Percentiles rank a stretch among this genome's conserved stretches.
phyloP scores from a whole-genome alignment of 2,888 invertebrate species.

The Arge pagana region DNA sequence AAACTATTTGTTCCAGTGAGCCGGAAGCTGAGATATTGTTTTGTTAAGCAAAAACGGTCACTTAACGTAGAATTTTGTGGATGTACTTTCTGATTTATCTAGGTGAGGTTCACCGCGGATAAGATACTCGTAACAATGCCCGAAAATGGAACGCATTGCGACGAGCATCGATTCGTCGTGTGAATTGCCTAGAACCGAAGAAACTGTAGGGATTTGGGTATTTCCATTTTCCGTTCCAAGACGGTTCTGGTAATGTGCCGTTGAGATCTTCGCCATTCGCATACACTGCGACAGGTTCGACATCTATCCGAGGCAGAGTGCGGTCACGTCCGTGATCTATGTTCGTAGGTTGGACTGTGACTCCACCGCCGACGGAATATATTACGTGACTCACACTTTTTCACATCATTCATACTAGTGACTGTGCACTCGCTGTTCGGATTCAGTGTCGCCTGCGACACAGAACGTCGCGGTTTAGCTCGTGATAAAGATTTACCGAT shows the following conservation, averaged over 20 bases:
- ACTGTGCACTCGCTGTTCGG: not conserved
- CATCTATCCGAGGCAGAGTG: no score
- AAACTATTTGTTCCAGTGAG: no score
- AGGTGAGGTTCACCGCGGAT: no score
- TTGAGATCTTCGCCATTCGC: slow-evolving; percentile 4
- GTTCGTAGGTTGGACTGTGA: slow-evolving; percentile 10
- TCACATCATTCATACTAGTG: not conserved
- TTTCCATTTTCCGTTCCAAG: not conserved
- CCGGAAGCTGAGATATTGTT: no score
- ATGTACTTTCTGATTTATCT: no score
- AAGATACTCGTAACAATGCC: no score
- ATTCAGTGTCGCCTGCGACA: slow-evolving; percentile 13
- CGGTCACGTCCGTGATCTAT: not conserved
- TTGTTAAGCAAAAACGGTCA: no score
- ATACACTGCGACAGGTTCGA: no score
- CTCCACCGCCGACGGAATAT: slow-evolving; percentile 13
- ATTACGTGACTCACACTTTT: slow-evolving; percentile 18
- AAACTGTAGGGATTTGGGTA: not conserved
- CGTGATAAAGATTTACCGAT: not conserved
- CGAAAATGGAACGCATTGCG: no score
- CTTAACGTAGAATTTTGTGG: no score
- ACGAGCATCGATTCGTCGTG: no score
- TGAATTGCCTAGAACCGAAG: no score
- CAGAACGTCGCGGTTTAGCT: slow-evolving; percentile 6
- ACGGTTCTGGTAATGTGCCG: slow-evolving; percentile 1